Percentiles rank a stretch among this genome's conserved stretches.
phyloP scores from a whole-genome alignment of 2,888 invertebrate species.

The Drosophila falleni region DNA sequence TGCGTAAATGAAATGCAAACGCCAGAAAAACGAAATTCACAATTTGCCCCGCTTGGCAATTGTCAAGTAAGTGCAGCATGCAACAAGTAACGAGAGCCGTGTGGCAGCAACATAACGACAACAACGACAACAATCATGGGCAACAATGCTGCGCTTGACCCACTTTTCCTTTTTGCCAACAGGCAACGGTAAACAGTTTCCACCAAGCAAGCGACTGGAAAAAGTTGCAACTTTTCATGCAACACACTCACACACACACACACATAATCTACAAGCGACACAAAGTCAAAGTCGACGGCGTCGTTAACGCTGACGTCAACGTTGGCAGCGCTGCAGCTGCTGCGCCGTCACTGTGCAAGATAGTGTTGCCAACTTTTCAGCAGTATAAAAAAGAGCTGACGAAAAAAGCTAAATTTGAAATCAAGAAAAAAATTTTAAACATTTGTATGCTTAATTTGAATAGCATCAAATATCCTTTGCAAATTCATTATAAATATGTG shows the following conservation, averaged over 20 bases:
- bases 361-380: slow-evolving; percentile 10
- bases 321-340: slow-evolving; percentile 6
- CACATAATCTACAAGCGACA: slow-evolving; percentile 17
- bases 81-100: slow-evolving; percentile 66
- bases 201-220: slow-evolving; percentile 65
- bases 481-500: too few species aligned
- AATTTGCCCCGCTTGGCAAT: slow-evolving; percentile 57
- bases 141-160: slow-evolving; percentile 83
- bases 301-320: slow-evolving; percentile 21
- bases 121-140: slow-evolving; percentile 51
- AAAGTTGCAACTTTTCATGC: slow-evolving; percentile 76
- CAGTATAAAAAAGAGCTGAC: neutral
- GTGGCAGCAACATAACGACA: slow-evolving; percentile 30
- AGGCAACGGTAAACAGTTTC: slow-evolving; percentile 71
- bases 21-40: slow-evolving; percentile 47
- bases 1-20: slow-evolving; percentile 58
- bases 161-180: slow-evolving; percentile 80
- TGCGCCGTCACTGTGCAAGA: slow-evolving; percentile 3
- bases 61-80: slow-evolving; percentile 75
- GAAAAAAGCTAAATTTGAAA: neutral
- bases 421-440: neutral
- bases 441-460: too few species aligned
- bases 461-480: too few species aligned
- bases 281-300: slow-evolving; percentile 63
- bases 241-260: slow-evolving; percentile 48